Conservation (phyloP, 2,797 vertebrate genomes). For the Tenualosa ilisha region DNA sequence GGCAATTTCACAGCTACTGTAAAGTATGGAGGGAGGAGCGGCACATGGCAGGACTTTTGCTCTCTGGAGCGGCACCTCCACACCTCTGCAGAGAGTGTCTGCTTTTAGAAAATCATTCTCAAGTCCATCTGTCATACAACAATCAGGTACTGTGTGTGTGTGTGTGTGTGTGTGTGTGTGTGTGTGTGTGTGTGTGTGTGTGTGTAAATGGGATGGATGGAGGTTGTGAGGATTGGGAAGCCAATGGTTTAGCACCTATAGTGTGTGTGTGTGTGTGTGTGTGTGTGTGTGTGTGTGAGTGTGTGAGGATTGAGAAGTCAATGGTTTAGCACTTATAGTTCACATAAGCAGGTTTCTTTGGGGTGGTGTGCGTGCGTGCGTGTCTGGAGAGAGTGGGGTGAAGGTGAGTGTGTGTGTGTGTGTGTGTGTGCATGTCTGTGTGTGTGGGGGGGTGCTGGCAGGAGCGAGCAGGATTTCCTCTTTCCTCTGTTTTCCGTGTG, state of each 20-base stretch:
- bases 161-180: too few species aligned
- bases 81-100: too few species aligned
- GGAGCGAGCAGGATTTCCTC: slow-evolving; percentile 5
- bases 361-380: neutral
- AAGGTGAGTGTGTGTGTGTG: neutral
- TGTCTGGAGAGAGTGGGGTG: neutral
- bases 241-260: slow-evolving; percentile 14
- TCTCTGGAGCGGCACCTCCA: too few species aligned
- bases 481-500: slow-evolving; percentile 37
- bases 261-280: neutral
- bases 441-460: slow-evolving; percentile 33
- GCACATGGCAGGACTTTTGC: too few species aligned
- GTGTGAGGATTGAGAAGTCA: neutral
- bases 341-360: neutral
- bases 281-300: neutral
- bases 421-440: neutral
- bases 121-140: too few species aligned
- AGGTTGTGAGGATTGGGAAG: neutral
- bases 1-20: too few species aligned
- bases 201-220: neutral
- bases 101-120: too few species aligned
- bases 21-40: too few species aligned
- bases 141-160: neutral
- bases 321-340: slow-evolving; percentile 20
- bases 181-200: neutral